These are phyloP conservation scores for Epistrophe grossulariae DNA, from an alignment of 2,888 invertebrate species.

Conservation along the genomic window DNA sequence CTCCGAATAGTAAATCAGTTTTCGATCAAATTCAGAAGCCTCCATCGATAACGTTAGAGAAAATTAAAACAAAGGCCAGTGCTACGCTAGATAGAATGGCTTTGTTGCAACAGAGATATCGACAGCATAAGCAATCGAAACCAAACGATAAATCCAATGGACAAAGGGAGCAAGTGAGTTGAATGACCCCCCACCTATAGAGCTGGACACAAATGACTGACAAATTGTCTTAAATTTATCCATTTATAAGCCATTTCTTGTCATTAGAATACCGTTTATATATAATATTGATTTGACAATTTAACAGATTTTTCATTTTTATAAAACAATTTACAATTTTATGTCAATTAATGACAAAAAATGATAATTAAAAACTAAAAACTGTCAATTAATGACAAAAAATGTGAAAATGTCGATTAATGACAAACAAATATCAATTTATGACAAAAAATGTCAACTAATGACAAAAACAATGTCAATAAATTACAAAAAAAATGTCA, in stretches of 20 bases:
- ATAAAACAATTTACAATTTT: neutral
- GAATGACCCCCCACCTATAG: neutral
- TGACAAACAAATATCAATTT: no score
- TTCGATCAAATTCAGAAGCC: slow-evolving; percentile 83
- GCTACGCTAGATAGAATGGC: slow-evolving; percentile 84
- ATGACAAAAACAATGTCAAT: no score
- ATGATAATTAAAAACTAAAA: no score
- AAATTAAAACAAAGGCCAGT: slow-evolving; percentile 83
- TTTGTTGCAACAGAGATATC: slow-evolving; percentile 85
- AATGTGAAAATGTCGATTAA: no score
- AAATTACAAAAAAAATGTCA: no score
- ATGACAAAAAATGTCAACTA: no score
- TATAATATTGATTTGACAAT: no score
- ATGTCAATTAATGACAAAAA: neutral
- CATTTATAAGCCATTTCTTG: no score
- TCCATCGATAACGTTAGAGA: slow-evolving; percentile 83
- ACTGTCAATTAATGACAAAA: no score
- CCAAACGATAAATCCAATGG: slow-evolving; percentile 82
- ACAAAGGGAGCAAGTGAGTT: slow-evolving; percentile 80
- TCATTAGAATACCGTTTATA: no score
- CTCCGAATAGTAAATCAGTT: slow-evolving; percentile 81
- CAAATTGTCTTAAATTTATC: no score
- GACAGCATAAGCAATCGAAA: slow-evolving; percentile 86
- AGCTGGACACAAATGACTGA: neutral
- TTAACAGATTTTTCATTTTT: neutral